These are phyloP conservation scores for Hydractinia echinata DNA, from an alignment of 30 jellyfish, hydroid and myxozoan genomes.

Conservation along the genomic window DNA sequence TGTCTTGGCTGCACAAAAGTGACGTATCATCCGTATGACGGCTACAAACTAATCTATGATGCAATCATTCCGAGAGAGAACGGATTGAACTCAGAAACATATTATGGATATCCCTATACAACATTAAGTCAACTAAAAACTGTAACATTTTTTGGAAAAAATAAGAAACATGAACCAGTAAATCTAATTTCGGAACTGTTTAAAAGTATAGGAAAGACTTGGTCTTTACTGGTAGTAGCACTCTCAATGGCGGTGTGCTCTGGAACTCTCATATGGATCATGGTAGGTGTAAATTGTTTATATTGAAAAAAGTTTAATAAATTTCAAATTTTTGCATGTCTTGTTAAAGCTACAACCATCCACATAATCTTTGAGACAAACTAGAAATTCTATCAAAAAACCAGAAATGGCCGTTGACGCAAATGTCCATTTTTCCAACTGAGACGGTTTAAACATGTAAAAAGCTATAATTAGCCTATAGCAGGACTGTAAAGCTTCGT, in stretches of 20 bases:
- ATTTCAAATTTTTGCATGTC: too few species aligned
- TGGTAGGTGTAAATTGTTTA: not conserved
- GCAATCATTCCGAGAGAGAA: not conserved
- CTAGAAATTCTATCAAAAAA: too few species aligned
- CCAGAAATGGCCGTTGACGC: too few species aligned
- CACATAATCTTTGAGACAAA: too few species aligned
- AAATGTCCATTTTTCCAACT: too few species aligned
- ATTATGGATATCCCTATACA: not conserved
- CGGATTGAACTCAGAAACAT: not conserved
- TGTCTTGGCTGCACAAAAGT: conserved; percentile 3
- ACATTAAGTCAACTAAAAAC: not conserved
- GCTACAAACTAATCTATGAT: not conserved
- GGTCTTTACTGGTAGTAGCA: not conserved
- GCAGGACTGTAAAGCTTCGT: too few species aligned
- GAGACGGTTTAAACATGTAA: too few species aligned
- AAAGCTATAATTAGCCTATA: too few species aligned
- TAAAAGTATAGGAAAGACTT: conserved; percentile 3
- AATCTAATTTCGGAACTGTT: not conserved
- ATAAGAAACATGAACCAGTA: not conserved
- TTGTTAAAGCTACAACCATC: too few species aligned
- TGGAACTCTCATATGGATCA: conserved; percentile 6
- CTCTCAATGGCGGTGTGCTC: conserved; percentile 7
- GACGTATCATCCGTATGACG: not conserved
- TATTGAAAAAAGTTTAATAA: not conserved
- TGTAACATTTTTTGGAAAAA: conserved; percentile 1